Evolutionary conservation across 2,797 vertebrate species (phyloP), one percentile per base, ranked within the genome.

Genomic region (Sternotherus odoratus): DNA sequence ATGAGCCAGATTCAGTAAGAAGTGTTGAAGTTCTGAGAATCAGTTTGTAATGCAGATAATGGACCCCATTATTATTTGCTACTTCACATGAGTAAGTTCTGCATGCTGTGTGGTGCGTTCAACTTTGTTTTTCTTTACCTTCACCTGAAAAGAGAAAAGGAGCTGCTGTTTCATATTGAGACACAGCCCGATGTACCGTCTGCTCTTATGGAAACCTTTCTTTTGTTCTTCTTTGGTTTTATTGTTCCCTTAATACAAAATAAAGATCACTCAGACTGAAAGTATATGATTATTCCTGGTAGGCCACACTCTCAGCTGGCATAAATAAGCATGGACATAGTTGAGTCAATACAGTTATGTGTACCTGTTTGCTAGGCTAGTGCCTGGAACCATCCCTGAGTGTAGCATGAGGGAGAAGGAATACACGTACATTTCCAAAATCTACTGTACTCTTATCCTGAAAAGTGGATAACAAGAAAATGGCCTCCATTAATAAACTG

Each of bases 1-100:
- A 53, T 84, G 85, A 80, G 60, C 39, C 48, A 69, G 66, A n/a
- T 75, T n/a, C 43, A 21, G 5, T 30, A 30, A 78, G n/a, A 1
- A 63, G 90, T 56, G 60, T 16, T 78, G 72, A 85, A 5, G 3
- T 24, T 92, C 84, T 83, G 51, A 90, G 51, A 43, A 36, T 49
- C 90, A 46, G 24, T 30, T 81, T 17, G 39, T 51, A 69, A 21
- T 26, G 48, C 53, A 49, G 39, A 79, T 43, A 81, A 78, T 66
- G 90, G 84, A 56, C 39, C 39, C 54, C 80, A 77, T 92, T 92
- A 88, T 69, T 30, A 48, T 53, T 26, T 83, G 21, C 53, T 82
- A 12, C 10, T 83, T n/a, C 12, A 2, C 24, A 36, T 30, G 19
- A 3, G 0, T 13, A 50, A 23, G n/a, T 15, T 81, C 53, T 69